Percentiles rank a stretch among this genome's conserved stretches.
These are phyloP conservation scores for Brenthis ino DNA, from an alignment of 2,888 invertebrate genomes.

Conservation along the genomic window DNA sequence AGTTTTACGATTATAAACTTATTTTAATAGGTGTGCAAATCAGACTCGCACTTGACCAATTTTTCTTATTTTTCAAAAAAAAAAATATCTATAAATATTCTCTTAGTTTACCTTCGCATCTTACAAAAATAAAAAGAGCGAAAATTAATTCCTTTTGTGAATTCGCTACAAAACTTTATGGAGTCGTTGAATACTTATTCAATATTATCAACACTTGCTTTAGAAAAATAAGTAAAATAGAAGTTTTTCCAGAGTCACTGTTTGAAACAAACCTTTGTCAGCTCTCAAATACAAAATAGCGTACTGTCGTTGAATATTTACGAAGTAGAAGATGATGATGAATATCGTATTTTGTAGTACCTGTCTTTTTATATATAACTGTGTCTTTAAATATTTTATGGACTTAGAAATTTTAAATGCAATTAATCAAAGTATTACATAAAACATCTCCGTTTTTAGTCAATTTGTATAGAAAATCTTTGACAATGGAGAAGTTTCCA, in stretches of 20 bases:
- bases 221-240: not conserved
- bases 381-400: not conserved
- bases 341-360: conserved; percentile 1
- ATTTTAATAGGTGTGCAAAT: too few relatives aligned
- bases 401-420: not conserved
- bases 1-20: too few relatives aligned
- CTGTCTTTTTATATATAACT: not conserved
- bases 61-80: too few relatives aligned
- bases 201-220: not conserved
- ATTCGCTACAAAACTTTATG: not conserved
- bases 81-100: too few relatives aligned
- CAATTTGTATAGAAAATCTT: too few relatives aligned
- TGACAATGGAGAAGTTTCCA: too few relatives aligned
- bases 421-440: too few relatives aligned
- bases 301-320: conserved; percentile 27
- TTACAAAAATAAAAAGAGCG: not conserved
- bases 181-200: conserved; percentile 10
- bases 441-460: too few relatives aligned
- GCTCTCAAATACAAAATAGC: conserved; percentile 13
- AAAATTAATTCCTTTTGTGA: not conserved
- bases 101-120: not conserved
- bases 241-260: not conserved
- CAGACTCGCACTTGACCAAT: too few relatives aligned
- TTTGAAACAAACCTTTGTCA: conserved; percentile 26
- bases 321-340: conserved; percentile 1